phyloP scores from a whole-genome alignment of 1,140 invertebrate genomes.

The Calycopis cecrops region DNA sequence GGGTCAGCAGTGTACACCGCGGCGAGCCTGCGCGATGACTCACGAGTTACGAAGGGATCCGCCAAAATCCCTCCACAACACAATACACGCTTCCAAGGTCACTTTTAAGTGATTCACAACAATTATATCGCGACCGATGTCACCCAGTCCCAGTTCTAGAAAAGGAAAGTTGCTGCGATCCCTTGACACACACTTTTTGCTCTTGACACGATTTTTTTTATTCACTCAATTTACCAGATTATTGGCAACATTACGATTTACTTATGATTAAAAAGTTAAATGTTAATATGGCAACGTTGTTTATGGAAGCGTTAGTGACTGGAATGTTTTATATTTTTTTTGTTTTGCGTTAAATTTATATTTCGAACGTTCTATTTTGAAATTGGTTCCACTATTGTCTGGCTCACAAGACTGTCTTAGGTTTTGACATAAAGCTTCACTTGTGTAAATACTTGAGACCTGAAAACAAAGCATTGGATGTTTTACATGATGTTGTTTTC shows the following conservation, averaged over 20 bases:
- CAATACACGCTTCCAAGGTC: constrained; percentile 37
- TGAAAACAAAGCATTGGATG: constrained; percentile 44
- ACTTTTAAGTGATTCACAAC: constrained; percentile 48
- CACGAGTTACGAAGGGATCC: constrained; percentile 44
- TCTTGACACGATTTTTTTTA: constrained; percentile 66
- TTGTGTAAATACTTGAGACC: constrained; percentile 60
- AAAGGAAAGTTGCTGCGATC: constrained; percentile 63
- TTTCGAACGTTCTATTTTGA: constrained; percentile 46
- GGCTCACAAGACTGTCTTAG: constrained; percentile 40
- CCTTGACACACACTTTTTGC: constrained; percentile 67
- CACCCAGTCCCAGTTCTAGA: constrained; percentile 49
- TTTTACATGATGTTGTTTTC: constrained; percentile 41
- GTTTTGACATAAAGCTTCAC: constrained; percentile 51
- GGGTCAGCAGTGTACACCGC: constrained; percentile 14
- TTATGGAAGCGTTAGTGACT: constrained; percentile 49
- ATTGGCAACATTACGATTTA: constrained; percentile 36
- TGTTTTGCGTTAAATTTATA: constrained; percentile 26
- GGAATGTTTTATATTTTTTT: constrained; percentile 34
- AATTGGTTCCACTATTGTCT: constrained; percentile 41
- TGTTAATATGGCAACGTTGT: constrained; percentile 64
- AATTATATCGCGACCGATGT: constrained; percentile 45
- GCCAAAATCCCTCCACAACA: constrained; percentile 61
- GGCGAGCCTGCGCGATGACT: constrained; percentile 15
- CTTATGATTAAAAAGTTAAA: constrained; percentile 47
- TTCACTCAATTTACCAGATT: constrained; percentile 39